Evolutionary conservation across 2,113 vertebrate species (phyloP), one percentile per base, ranked within the genome.

Genomic region (Sinocyclocheilus grahami): DNA sequence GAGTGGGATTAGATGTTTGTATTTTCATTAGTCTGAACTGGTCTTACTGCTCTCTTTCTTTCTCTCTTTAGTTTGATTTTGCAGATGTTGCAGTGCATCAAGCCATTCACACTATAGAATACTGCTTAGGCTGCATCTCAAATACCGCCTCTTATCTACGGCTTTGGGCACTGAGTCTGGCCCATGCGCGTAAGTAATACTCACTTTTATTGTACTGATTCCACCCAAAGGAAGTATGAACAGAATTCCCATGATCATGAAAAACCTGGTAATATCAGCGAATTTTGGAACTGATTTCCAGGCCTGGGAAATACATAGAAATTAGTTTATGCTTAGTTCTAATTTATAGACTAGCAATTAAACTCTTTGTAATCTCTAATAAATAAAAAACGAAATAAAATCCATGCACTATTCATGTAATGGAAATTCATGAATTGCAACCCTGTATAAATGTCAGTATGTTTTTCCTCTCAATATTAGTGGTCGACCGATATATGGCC

Each of bases 71-170:
- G 98, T 99, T 99, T 79, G 94, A 99, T 91, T 98, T 99, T 78
- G 95, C 92, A 0, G 98, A 99, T n/a, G 93, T 96, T 0, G 95
- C 97, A 42, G 97, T 99, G 86, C 94, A 97, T 92, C 98, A 99
- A 94, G 97, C 98, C 22, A 99, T 99, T 93, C 98, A 99, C 91
- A 99, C 98, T 89, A 99, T 99, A 0, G 98, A 99, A 89, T 99
- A 96, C 92, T 99, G 98, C 93, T 93, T 99, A 93, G 97, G 98
- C 82, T 99, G 98, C 80, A 96, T 99, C 91, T 99, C 98, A 84
- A 99, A 99, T 94, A 99, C 98, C 0, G 98, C 98, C 0, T 99
- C 98, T 86, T 99, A 99, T 87, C 93, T 99, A 85, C 92, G 98
- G n/a, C 97, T 99, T 20, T 99, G 98, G 98, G 98, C 98, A 1